Base-by-base conservation (phyloP, 1,140 invertebrate genomes). In the Drosophila leontia region DNA sequence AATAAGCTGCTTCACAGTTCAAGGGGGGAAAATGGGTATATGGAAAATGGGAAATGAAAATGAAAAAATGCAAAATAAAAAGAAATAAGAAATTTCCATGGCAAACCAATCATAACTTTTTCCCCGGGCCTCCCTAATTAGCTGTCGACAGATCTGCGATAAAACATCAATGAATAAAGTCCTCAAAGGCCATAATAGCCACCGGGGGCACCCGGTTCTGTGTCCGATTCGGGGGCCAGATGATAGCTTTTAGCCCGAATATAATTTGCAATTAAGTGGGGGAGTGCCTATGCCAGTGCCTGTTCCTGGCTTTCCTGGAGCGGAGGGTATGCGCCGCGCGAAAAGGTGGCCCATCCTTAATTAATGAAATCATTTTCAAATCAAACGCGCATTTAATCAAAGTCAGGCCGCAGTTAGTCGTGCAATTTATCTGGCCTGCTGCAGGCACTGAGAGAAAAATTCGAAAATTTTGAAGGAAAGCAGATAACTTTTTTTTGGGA, bases 341-440 rank as follows among this genome's bases (percentile, higher is more conserved):
- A 45, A 63, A 67, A 58, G 51, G 75, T 58, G 56, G 47, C 47
- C 44, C 63, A 48, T 68, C 41, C 50, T 75, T 81, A 84, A 84
- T 84, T 85, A 84, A 85, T 84, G 82, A 85, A 85, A 85, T 81
- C 82, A 84, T 84, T 85, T 78, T 85, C 78, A 65, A 81, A 84
- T 84, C 78, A 85, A 85, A 80, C 78, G 68, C 72, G 64, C 78
- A 81, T 84, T 84, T 84, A 81, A 85, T 84, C 82, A 84, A 80
- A 84, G 76, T 79, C 61, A 56, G 47, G 35, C 42, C 59, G 47
- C 58, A 44, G 37, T 42, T 53, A 42, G 48, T 44, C 13, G 19
- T 67, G 62, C 78, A 51, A 74, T 83, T 67, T 82, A 58, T 79
- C 61, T 70, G 58, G 60, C 61, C 48, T 58, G 63, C 39, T 32